A percentile compares a stretch with the other conserved stretches of the same genome.
phyloP scores from a whole-genome alignment of 2,797 vertebrate species.

The Gymnoscopelus microlampas region DNA sequence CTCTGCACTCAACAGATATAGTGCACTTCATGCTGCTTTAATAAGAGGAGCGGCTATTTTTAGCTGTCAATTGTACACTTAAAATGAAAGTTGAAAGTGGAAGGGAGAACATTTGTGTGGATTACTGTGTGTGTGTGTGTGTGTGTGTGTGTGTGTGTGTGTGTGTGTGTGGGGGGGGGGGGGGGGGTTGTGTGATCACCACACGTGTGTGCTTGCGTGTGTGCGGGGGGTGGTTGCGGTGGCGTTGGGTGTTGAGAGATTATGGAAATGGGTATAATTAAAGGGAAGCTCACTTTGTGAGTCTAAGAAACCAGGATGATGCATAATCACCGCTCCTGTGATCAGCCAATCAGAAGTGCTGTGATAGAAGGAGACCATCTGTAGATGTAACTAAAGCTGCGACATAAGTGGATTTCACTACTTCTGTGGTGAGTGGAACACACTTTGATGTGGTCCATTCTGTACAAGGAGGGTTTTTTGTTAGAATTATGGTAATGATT shows the following conservation, averaged over 20 bases:
- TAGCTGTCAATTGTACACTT: constrained; percentile 20
- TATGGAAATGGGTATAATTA: constrained; percentile 64
- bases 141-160: too few relatives aligned
- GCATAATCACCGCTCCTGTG: constrained; percentile 42
- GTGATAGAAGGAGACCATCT: constrained; percentile 33
- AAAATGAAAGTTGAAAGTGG: constrained; percentile 9
- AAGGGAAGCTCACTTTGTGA: constrained; percentile 50
- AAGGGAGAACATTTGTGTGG: constrained; percentile 12
- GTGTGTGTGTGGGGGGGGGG: too few relatives aligned
- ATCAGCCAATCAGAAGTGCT: constrained; percentile 41
- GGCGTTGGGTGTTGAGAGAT: constrained; percentile 14
- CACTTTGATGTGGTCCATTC: constrained; percentile 55
- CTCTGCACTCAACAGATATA: constrained; percentile 46
- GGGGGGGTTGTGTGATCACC: too few relatives aligned
- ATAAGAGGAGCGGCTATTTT: constrained; percentile 48
- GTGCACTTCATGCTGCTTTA: constrained; percentile 43
- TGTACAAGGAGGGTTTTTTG: constrained; percentile 10
- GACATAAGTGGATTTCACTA: constrained; percentile 50
- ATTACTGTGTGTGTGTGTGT: not conserved
- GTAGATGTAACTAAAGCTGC: constrained; percentile 49
- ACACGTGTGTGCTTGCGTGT: not conserved
- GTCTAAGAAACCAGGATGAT: constrained; percentile 47
- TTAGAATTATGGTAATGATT: constrained; percentile 56
- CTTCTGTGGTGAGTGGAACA: constrained; percentile 36
- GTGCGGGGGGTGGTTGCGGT: not conserved